Evolutionary conservation across 2,797 vertebrate genomes (phyloP).

Genomic region (Gymnocypris eckloni): DNA sequence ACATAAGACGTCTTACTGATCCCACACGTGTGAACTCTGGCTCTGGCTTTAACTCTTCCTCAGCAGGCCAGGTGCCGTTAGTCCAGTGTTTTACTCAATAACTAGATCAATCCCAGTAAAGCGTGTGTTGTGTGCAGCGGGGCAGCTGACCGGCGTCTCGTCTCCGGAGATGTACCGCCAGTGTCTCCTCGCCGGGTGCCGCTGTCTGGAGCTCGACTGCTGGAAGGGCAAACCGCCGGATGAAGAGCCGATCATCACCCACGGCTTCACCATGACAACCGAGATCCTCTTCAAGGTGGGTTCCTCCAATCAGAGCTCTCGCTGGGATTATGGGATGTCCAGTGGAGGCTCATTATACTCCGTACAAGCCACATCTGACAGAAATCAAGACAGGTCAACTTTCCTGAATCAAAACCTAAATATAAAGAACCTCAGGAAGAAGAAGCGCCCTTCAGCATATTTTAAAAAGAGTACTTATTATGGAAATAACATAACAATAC

Average conservation of each 20-base stretch:
- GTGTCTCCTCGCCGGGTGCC: constrained; percentile 91
- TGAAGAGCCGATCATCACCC: constrained; percentile 97
- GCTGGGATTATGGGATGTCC: constrained; percentile 24
- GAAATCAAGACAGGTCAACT: neutral
- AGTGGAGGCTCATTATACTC: constrained; percentile 3
- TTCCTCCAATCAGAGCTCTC: constrained; percentile 7
- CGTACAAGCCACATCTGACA: neutral
- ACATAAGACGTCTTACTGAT: too few species aligned
- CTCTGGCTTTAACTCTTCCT: too few species aligned
- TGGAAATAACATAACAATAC: neutral
- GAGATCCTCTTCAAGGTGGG: constrained; percentile 96
- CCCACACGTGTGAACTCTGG: too few species aligned
- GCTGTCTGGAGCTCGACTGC: constrained; percentile 97
- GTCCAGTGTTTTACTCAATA: neutral
- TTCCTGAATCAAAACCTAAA: neutral
- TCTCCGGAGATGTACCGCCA: constrained; percentile 99
- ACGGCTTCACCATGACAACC: constrained; percentile 98
- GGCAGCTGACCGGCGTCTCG: constrained; percentile 94
- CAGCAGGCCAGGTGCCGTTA: too few species aligned
- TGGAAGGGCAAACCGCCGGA: constrained; percentile 97
- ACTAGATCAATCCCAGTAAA: neutral
- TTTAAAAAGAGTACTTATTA: neutral
- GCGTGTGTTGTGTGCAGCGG: constrained; percentile 74
- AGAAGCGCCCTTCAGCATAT: neutral
- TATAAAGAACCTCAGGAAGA: neutral